Conservation (phyloP, 2,797 vertebrate species). For the Rhinichthys osculus region DNA sequence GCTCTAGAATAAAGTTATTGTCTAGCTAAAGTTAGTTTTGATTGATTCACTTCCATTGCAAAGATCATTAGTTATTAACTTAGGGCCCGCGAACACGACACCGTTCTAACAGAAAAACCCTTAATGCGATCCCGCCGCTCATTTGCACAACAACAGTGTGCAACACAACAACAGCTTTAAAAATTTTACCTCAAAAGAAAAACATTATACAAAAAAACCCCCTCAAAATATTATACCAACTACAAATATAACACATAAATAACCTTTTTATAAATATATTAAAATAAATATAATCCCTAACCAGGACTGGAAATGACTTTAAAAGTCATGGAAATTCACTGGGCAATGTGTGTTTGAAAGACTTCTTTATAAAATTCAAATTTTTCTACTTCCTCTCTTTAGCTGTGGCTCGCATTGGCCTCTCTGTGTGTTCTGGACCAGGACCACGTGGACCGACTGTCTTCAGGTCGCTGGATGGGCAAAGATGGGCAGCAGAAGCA, state of each 20-base stretch:
- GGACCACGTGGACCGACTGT: constrained; percentile 96
- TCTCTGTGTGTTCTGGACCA: constrained; percentile 98
- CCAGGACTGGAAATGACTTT: background rate
- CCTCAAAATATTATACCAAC: background rate
- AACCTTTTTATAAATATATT: background rate
- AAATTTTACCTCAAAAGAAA: background rate
- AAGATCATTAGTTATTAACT: too few species aligned
- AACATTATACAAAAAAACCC: background rate
- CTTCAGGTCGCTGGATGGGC: constrained; percentile 99
- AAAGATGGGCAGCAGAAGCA: constrained; percentile 99
- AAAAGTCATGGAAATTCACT: background rate
- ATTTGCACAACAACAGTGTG: too few species aligned
- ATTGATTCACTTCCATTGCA: too few species aligned
- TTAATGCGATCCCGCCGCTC: too few species aligned
- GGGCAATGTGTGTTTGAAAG: background rate
- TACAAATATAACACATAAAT: background rate
- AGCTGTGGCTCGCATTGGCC: constrained; percentile 98
- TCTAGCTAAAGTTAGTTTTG: too few species aligned
- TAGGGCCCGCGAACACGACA: too few species aligned
- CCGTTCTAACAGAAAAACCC: too few species aligned
- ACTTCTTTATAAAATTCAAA: background rate
- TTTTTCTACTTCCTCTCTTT: constrained; percentile 21
- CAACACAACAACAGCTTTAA: background rate
- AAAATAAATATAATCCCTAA: background rate
- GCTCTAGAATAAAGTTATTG: too few species aligned